Percentiles rank a stretch among this genome's conserved stretches.
These are phyloP conservation scores for Heliocidaris tuberculata DNA, from an alignment of 35 echinoderm and acorn worm genomes.

Conservation along the genomic window DNA sequence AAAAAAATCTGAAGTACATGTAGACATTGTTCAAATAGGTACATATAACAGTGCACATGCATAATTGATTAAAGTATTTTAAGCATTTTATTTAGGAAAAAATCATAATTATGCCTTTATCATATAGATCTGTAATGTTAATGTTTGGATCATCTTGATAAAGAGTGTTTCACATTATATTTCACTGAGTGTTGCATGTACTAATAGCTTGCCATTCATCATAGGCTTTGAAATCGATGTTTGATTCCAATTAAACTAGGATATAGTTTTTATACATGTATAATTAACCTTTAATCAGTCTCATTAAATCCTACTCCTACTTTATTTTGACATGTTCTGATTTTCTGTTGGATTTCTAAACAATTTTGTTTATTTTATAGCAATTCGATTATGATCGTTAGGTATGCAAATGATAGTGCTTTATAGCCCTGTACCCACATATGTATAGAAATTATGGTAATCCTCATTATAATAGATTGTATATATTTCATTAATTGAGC, in stretches of 20 bases:
- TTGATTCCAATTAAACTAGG: neutral
- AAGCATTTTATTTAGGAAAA: neutral
- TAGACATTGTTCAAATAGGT: neutral
- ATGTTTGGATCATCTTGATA: slow-evolving; percentile 11
- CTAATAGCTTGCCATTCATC: neutral
- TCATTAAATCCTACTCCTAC: neutral
- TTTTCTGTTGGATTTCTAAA: neutral
- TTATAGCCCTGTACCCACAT: neutral
- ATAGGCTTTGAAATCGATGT: neutral
- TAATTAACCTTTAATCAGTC: neutral
- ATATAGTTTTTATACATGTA: neutral
- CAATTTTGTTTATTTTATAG: neutral
- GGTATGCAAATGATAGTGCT: neutral
- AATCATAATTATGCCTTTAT: neutral
- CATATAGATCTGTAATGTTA: neutral
- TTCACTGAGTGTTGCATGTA: neutral
- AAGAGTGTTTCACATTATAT: neutral
- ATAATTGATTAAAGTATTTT: neutral
- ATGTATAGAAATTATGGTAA: slow-evolving; percentile 13
- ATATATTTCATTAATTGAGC: neutral
- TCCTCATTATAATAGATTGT: neutral
- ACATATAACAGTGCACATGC: neutral
- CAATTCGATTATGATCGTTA: neutral
- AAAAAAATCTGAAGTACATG: neutral
- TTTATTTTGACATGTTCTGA: neutral